Base-by-base conservation (phyloP, 1,140 invertebrate genomes). In the Rhagoletis pomonella region DNA sequence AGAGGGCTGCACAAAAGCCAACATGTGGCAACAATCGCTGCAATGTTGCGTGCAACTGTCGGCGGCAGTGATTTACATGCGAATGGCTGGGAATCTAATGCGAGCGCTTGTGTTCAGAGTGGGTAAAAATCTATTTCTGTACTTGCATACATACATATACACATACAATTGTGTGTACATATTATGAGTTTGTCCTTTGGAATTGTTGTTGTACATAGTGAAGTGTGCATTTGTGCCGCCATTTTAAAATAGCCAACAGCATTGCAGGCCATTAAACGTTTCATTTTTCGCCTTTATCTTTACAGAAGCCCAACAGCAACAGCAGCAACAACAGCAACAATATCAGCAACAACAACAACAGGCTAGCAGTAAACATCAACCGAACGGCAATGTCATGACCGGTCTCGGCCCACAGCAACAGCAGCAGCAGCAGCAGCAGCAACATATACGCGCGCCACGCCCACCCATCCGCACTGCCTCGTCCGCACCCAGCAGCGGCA, bases 361-460 rank as follows among this genome's bases (percentile, higher is more conserved):
- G 84, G 89, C 90, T 85, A 67, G 88, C 85, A 88, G 88, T 89
- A 92, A 92, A 89, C 91, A 91, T 89, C 91, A 92, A 87, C 89
- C 91, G 12, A 93, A 93, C 86, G 92, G 92, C 44, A 86, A 87
- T 87, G 89, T 92, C 73, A 88, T 93, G 58, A 91, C 89, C 59
- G 91, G 91, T 29, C 90, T 92, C 55, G 59, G 42, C 9, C 59
- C 69, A 2, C 42, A 86, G 14, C 62, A 64, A n/a, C 59, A 89
- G 62, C 91, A n/a, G n/a, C n/a, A n/a, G 96, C 97, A 92, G 2
- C n/a, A 85, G 17, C 62, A 64, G 17, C 60, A 90, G 58, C 92
- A 92, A 89, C 91, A 92, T 86, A 92, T 93, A 90, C 89, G 92
- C 10, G 91, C 91, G 9, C 92, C 92, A 89, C 90, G 92, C 65